Conservation (phyloP, 2,113 vertebrate species). For the Marmota monax region DNA sequence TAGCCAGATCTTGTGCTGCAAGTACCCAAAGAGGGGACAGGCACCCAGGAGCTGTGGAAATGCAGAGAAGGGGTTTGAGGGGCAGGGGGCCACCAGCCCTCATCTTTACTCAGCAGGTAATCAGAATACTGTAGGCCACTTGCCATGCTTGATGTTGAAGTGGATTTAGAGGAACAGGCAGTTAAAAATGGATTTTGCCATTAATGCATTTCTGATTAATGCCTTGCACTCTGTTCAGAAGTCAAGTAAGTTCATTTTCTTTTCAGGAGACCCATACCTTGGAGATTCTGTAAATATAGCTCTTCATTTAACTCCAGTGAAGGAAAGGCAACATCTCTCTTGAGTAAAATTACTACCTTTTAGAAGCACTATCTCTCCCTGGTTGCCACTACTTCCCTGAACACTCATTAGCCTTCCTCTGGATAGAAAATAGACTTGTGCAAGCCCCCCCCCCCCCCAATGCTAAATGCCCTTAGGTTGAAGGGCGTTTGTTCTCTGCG, state of each 20-base stretch:
- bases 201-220: conserved; percentile 75
- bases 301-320: conserved; percentile 70
- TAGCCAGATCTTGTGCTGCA: neutral
- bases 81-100: neutral
- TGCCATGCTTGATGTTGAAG: neutral
- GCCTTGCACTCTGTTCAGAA: conserved; percentile 45
- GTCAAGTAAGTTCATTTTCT: conserved; percentile 72
- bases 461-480: conserved; percentile 48
- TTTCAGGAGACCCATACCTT: conserved; percentile 72
- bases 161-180: conserved; percentile 34
- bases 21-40: neutral
- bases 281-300: conserved; percentile 72
- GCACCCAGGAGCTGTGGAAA: neutral
- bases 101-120: neutral
- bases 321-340: conserved; percentile 67
- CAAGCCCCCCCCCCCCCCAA: neutral
- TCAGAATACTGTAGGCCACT: conserved; percentile 5
- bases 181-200: conserved; percentile 73
- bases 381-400: conserved; percentile 42
- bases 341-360: conserved; percentile 73
- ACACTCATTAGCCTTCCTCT: conserved; percentile 62
- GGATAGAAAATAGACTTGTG: conserved; percentile 60
- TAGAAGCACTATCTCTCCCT: conserved; percentile 64
- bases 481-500: conserved; percentile 54
- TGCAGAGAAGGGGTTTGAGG: neutral